Conservation (phyloP, 2,113 vertebrate genomes). For the Otus sunia region DNA sequence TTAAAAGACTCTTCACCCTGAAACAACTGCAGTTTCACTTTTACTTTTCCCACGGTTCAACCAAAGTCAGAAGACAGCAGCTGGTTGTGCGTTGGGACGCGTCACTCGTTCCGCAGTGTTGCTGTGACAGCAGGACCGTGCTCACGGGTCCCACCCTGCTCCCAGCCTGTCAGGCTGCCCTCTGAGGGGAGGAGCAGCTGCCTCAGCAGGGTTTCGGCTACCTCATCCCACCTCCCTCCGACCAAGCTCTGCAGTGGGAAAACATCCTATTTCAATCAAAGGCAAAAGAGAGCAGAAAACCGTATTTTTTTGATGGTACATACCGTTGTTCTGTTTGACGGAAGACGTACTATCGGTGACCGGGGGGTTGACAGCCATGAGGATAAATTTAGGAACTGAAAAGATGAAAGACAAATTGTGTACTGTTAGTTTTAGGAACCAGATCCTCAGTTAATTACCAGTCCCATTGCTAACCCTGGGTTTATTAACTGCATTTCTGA, state of each 20-base stretch:
- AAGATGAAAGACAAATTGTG: slow-evolving; percentile 34
- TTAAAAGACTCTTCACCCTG: neutral
- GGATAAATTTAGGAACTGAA: slow-evolving; percentile 79
- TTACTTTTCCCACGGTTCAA: neutral
- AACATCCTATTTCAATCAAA: neutral
- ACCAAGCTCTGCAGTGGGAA: neutral
- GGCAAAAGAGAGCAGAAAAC: neutral
- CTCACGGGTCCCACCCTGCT: neutral
- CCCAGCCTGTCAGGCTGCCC: neutral
- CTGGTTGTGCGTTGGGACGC: neutral
- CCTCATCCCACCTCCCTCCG: neutral
- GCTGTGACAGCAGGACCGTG: neutral
- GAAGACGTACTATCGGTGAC: slow-evolving; percentile 54
- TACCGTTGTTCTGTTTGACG: slow-evolving; percentile 56
- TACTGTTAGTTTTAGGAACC: neutral
- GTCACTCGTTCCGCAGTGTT: rapidly evolving
- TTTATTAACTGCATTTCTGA: neutral
- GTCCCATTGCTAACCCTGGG: neutral
- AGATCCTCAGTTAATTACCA: neutral
- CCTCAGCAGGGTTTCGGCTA: neutral
- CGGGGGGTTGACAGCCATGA: slow-evolving; percentile 69
- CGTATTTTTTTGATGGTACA: neutral
- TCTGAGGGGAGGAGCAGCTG: neutral
- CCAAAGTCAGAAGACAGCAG: neutral
- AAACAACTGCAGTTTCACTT: neutral